phyloP scores from a whole-genome alignment of 2,797 vertebrate species.

The Cheirogaleus major region DNA sequence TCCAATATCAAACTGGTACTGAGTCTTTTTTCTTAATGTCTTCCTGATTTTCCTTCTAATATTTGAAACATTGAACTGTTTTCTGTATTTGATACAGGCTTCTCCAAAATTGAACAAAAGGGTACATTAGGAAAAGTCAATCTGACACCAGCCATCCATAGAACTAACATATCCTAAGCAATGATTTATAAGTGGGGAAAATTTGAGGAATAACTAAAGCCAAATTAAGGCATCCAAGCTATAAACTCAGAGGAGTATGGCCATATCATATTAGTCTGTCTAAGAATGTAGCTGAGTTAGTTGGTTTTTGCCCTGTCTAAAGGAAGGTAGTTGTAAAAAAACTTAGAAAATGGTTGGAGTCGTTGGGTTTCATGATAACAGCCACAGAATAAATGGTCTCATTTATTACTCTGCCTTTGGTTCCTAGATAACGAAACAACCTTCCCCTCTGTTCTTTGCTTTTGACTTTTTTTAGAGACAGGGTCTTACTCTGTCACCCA shows the following conservation, averaged over 20 bases:
- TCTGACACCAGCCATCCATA: background rate
- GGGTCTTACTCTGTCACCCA: background rate
- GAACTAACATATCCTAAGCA: background rate
- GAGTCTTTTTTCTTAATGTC: background rate
- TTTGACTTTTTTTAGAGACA: background rate
- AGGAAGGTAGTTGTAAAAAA: background rate
- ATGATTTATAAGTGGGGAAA: background rate
- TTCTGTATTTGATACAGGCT: background rate
- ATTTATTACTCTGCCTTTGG: background rate
- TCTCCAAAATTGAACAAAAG: background rate
- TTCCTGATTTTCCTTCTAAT: constrained; percentile 28
- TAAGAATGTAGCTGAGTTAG: background rate
- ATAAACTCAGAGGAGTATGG: background rate
- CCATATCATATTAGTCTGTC: background rate
- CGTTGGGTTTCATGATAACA: background rate
- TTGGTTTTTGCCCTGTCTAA: background rate
- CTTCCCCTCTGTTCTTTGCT: background rate
- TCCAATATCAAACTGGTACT: background rate
- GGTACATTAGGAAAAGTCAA: background rate
- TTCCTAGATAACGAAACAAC: background rate
- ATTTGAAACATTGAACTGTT: background rate
- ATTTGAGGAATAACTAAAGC: background rate
- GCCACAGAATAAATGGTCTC: background rate
- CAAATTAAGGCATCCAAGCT: background rate
- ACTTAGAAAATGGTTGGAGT: background rate